These are phyloP conservation scores for Drosophila pruinosa DNA, from an alignment of 1,140 invertebrate genomes.

Conservation along the genomic window DNA sequence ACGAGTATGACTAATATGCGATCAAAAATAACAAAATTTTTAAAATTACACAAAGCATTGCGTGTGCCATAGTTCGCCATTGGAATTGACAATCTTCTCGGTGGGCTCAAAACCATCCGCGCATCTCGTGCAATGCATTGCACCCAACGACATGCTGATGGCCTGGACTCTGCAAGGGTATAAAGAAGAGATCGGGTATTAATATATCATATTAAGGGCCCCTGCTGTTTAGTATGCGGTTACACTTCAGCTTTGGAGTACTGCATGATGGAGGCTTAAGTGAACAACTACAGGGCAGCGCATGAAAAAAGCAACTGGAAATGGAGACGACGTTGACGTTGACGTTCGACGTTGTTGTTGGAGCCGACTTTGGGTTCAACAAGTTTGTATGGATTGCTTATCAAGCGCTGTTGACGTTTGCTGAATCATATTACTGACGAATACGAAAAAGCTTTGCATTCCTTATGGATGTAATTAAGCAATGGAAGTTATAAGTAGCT, in stretches of 20 bases:
- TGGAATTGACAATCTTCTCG: slow-evolving; percentile 99
- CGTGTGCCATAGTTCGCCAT: slow-evolving; percentile 99
- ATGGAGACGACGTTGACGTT: slow-evolving; percentile 7
- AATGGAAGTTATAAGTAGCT: slow-evolving; percentile 7
- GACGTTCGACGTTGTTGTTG: background rate
- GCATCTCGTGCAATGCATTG: slow-evolving; percentile 97
- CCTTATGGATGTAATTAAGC: slow-evolving; percentile 32
- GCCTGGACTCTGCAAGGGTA: slow-evolving; percentile 72
- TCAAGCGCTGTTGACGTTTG: slow-evolving; percentile 43
- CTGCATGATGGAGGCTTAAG: slow-evolving; percentile 56
- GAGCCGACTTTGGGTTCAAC: slow-evolving; percentile 12
- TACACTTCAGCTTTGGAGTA: slow-evolving; percentile 74
- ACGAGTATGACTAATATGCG: background rate
- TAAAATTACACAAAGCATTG: slow-evolving; percentile 98
- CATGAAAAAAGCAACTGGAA: slow-evolving; percentile 47
- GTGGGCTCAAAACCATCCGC: slow-evolving; percentile 96
- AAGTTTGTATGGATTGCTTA: slow-evolving; percentile 29
- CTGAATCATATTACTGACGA: slow-evolving; percentile 70
- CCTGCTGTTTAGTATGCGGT: slow-evolving; percentile 12
- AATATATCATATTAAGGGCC: background rate
- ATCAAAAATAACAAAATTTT: background rate
- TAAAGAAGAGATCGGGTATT: background rate
- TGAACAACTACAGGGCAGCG: slow-evolving; percentile 25
- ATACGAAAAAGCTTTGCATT: slow-evolving; percentile 56
- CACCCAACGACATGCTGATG: slow-evolving; percentile 89